Evolutionary conservation across 2,888 invertebrate genomes (phyloP), one percentile per base, ranked within the genome.

Genomic region (Apamea monoglypha): DNA sequence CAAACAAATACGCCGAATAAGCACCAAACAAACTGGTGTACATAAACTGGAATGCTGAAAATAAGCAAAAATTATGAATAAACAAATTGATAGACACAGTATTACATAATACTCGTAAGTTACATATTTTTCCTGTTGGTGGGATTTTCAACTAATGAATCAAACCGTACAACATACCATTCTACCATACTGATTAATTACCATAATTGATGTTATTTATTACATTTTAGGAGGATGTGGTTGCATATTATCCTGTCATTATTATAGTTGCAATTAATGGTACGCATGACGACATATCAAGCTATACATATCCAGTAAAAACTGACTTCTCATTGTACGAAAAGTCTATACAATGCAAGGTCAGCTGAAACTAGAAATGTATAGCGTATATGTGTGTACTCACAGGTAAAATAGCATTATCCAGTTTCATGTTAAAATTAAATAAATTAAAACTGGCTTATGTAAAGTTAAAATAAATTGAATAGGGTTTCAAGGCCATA

Each of bases 21-120:
- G 98, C 98, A 80, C 99, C 99, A 96, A 99, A 99, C 72, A 99
- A 94, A 75, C 98, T 99, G 4, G 99, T 99, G 92, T 99, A 99
- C 0, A 97, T 97, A 93, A 99, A 98, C 94, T 99, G 99, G 93
- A 99, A 99, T 94, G 97, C 98, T 98, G 94, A 85, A 96, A 95
- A 79, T 74, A 88, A 81, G 18, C 12, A 77, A 10, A 73, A 67
- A 2, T 32, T 61, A 32, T 32, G 29, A 61, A 74, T 68, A 36
- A 81, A 44, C 44, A 16, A 10, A 32, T 72, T 72, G 44, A 29
- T 32, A 18, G 25, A n/a, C 36, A 50, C 4, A 47, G 29, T 56
- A 18, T 36, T 56, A 61, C n/a, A 44, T 44, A 61, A 32, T 18
- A n/a, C n/a, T n/a, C n/a, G n/a, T n/a, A 25, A 0, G 2, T 32